These are phyloP conservation scores for Bugulina stolonifera DNA, from an alignment of 2,888 invertebrate genomes.

Conservation along the genomic window DNA sequence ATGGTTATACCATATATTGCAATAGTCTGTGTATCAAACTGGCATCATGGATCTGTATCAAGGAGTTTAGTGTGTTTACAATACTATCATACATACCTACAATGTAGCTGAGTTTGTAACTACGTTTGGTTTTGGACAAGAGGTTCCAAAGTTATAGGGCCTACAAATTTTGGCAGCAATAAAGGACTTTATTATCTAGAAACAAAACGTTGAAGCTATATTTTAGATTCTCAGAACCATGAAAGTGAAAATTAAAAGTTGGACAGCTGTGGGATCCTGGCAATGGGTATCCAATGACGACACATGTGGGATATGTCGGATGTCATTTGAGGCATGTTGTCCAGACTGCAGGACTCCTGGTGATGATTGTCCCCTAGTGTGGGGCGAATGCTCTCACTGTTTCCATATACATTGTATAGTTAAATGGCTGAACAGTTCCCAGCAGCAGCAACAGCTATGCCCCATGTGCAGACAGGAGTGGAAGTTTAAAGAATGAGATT, in stretches of 20 bases:
- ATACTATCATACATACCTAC: no score
- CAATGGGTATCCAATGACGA: constrained; percentile 98
- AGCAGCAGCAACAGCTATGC: constrained; percentile 56
- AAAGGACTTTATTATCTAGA: no score
- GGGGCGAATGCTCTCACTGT: constrained; percentile 97
- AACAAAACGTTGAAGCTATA: no score
- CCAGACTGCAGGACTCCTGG: constrained; percentile 95
- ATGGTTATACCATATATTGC: no score
- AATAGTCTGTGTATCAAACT: no score
- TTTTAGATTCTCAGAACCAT: no score
- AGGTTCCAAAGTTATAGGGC: no score
- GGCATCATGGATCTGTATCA: no score
- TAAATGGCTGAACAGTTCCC: constrained; percentile 89
- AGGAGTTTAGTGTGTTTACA: no score
- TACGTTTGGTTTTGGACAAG: no score
- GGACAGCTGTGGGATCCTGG: constrained; percentile 96
- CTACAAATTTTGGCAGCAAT: no score
- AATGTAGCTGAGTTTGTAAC: no score
- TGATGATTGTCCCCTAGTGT: constrained; percentile 94
- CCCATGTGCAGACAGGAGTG: constrained; percentile 97
- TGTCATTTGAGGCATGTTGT: constrained; percentile 97
- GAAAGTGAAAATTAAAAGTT: constrained; percentile 50
- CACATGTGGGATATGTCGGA: constrained; percentile 90
- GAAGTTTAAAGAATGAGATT: constrained; percentile 87
- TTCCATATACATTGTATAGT: constrained; percentile 99